Conservation (phyloP, 2,797 vertebrate genomes). For the Scyliorhinus canicula region DNA sequence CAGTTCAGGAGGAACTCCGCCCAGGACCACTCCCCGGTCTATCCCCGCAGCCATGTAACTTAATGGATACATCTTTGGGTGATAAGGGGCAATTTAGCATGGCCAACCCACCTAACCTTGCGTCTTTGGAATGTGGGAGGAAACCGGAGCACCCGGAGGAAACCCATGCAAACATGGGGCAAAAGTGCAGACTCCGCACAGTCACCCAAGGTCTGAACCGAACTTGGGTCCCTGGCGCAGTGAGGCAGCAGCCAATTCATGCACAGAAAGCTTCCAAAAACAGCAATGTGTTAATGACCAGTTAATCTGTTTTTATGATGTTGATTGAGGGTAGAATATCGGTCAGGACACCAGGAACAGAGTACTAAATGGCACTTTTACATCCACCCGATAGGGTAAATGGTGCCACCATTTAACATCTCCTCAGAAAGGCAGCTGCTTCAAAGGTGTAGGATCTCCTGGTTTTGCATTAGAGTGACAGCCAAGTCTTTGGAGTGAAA, state of each 20-base stretch:
- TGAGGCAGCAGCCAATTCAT: background rate
- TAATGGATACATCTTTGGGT: too few relatives aligned
- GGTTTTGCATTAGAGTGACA: background rate
- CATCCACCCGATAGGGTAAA: background rate
- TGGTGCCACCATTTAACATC: background rate
- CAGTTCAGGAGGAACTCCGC: too few relatives aligned
- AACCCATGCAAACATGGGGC: too few relatives aligned
- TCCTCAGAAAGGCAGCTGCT: background rate
- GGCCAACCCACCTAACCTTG: too few relatives aligned
- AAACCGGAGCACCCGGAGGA: too few relatives aligned
- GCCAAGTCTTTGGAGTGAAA: background rate
- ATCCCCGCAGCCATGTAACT: too few relatives aligned
- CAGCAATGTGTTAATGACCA: background rate
- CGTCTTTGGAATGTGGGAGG: too few relatives aligned
- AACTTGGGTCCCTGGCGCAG: too few relatives aligned
- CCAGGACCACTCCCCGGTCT: too few relatives aligned
- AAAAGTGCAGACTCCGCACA: too few relatives aligned
- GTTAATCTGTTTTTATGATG: background rate
- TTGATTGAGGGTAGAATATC: background rate
- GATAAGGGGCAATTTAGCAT: too few relatives aligned
- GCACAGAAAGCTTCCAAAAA: background rate
- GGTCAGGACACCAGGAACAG: background rate
- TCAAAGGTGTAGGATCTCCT: background rate
- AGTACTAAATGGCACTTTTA: background rate
- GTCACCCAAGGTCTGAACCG: too few relatives aligned